Evolutionary conservation across 2,113 vertebrate species (phyloP).

Genomic region (Epinephelus lanceolatus): DNA sequence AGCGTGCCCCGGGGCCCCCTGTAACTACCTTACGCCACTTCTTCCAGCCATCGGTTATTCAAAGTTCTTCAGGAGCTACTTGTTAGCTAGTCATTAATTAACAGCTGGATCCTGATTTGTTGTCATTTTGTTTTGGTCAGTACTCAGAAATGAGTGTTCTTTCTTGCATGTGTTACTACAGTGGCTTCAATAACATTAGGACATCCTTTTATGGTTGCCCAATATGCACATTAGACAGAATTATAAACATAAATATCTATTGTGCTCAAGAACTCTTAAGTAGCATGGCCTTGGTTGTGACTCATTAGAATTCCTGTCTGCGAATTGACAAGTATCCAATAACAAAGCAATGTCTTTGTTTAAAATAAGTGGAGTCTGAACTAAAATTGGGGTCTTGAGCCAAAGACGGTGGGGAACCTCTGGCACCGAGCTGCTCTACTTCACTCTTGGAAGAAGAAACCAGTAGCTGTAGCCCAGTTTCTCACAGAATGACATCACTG

Average conservation of each 20-base stretch:
- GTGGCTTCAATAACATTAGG: too few relatives aligned
- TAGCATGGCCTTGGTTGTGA: neutral
- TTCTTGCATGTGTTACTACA: too few relatives aligned
- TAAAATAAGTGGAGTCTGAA: neutral
- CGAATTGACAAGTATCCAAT: neutral
- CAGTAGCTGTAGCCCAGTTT: slow-evolving; percentile 34
- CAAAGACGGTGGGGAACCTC: neutral
- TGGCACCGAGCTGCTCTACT: neutral
- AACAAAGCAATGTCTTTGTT: neutral
- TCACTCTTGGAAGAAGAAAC: neutral
- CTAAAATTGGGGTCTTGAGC: neutral
- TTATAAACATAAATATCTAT: neutral
- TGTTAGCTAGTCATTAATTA: too few relatives aligned
- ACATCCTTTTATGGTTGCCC: too few relatives aligned
- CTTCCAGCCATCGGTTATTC: neutral
- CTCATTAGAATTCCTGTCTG: neutral
- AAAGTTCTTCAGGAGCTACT: too few relatives aligned
- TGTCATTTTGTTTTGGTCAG: too few relatives aligned
- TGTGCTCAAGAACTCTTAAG: neutral
- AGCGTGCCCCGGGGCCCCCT: too few relatives aligned
- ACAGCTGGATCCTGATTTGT: too few relatives aligned
- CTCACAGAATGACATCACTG: slow-evolving; percentile 46
- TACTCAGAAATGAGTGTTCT: too few relatives aligned
- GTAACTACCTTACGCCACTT: too few relatives aligned
- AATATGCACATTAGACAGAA: neutral